Conservation (phyloP, 2,888 invertebrate species). For the Diarsia rubi region DNA sequence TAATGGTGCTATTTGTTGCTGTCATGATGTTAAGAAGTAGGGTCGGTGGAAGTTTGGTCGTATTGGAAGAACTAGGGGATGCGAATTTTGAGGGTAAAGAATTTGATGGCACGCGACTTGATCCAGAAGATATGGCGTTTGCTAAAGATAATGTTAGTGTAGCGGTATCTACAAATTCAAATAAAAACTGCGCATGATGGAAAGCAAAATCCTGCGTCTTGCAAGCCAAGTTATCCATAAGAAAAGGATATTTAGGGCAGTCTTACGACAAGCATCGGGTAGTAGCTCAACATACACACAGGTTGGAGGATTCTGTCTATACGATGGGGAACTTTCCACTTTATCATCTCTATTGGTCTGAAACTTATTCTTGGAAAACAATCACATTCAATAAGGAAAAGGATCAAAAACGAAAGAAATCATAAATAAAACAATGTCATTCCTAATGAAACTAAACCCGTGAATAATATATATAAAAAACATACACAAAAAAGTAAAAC, state of each 20-base stretch:
- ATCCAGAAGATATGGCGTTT: background rate
- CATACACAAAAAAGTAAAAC: background rate
- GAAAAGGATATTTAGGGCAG: background rate
- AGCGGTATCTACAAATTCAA: background rate
- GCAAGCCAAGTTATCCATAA: background rate
- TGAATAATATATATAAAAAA: background rate
- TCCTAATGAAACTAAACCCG: background rate
- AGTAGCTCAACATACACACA: background rate
- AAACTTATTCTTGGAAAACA: background rate
- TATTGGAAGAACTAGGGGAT: background rate
- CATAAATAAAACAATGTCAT: background rate
- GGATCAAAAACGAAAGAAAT: background rate
- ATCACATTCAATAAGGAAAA: background rate
- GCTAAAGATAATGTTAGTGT: background rate
- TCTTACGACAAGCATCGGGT: background rate
- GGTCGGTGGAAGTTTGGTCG: background rate
- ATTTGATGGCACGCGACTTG: background rate
- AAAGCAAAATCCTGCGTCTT: background rate
- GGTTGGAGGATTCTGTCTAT: background rate
- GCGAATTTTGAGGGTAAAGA: background rate
- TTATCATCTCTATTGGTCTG: background rate
- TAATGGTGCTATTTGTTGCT: constrained; percentile 52
- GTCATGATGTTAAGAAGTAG: constrained; percentile 35
- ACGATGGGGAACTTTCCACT: background rate
- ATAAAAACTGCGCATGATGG: background rate